Evolutionary conservation across 2,797 vertebrate genomes (phyloP).

Genomic region (Hydrolagus colliei): DNA sequence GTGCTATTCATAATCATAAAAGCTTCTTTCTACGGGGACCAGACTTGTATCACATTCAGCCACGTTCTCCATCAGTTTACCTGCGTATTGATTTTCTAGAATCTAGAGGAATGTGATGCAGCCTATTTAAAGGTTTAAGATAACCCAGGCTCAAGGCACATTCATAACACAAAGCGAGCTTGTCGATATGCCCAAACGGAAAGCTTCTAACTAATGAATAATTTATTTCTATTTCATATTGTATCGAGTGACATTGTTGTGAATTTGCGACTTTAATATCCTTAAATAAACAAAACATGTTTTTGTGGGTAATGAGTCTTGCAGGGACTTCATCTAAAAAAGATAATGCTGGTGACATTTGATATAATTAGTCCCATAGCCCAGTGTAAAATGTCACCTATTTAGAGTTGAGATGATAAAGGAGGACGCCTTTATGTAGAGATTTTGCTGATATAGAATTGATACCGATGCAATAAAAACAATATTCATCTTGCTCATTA

Average conservation of each 20-base stretch:
- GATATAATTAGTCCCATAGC: slow-evolving; percentile 52
- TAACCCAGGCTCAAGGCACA: not conserved
- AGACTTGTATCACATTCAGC: slow-evolving; percentile 13
- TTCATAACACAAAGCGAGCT: slow-evolving; percentile 18
- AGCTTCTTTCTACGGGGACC: not conserved
- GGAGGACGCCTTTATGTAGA: slow-evolving; percentile 15
- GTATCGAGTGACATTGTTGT: not conserved
- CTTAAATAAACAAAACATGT: slow-evolving; percentile 40
- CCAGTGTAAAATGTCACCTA: slow-evolving; percentile 49
- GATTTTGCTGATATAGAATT: slow-evolving; percentile 6
- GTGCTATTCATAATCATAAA: slow-evolving; percentile 2
- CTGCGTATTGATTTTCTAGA: slow-evolving; percentile 3
- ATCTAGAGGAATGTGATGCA: slow-evolving; percentile 12
- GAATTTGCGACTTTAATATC: slow-evolving; percentile 39
- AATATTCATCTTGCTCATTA: slow-evolving; percentile 22
- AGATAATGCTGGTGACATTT: slow-evolving; percentile 51
- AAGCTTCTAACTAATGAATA: slow-evolving; percentile 20
- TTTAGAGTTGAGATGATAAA: slow-evolving; percentile 40
- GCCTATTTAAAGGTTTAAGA: slow-evolving; percentile 28
- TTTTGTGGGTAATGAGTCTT: slow-evolving; percentile 39
- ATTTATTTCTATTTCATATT: slow-evolving; percentile 20
- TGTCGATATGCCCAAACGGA: slow-evolving; percentile 20
- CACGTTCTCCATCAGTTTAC: not conserved
- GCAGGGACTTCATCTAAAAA: slow-evolving; percentile 46
- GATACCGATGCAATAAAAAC: slow-evolving; percentile 25